Conservation (phyloP, 2,797 vertebrate genomes). For the Gymnothorax reevesii region DNA sequence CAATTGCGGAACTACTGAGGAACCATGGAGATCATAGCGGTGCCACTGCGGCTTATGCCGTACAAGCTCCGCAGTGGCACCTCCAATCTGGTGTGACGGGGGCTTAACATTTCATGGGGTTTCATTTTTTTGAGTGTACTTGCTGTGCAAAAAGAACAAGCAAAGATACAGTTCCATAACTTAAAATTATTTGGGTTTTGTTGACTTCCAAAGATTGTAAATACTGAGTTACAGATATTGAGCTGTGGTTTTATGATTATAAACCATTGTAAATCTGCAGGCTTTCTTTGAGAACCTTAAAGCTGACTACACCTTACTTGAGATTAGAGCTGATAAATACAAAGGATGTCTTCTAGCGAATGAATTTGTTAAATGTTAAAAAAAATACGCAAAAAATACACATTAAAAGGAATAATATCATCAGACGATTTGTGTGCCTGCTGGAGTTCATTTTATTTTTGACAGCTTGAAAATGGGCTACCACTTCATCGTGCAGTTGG, state of each 20-base stretch:
- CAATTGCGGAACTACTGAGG: no score
- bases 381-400: background rate
- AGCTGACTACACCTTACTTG: background rate
- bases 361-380: background rate
- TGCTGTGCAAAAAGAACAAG: slow-evolving; percentile 57
- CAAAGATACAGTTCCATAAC: slow-evolving; percentile 55
- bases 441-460: no score
- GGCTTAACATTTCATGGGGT: no score
- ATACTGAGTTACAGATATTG: slow-evolving; percentile 11
- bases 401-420: background rate
- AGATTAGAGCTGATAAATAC: background rate
- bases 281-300: slow-evolving; percentile 36
- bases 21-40: no score
- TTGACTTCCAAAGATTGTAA: slow-evolving; percentile 50
- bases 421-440: background rate
- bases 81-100: no score
- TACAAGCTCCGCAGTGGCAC: no score
- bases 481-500: no score
- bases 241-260: slow-evolving; percentile 34
- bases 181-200: slow-evolving; percentile 65
- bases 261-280: slow-evolving; percentile 41
- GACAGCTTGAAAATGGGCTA: no score
- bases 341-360: background rate
- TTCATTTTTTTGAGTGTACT: no score
- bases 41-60: no score